A percentile compares a stretch with the other conserved stretches of the same genome.
phyloP scores from a whole-genome alignment of 2,797 vertebrate species.

The Ispidina lecontei region DNA sequence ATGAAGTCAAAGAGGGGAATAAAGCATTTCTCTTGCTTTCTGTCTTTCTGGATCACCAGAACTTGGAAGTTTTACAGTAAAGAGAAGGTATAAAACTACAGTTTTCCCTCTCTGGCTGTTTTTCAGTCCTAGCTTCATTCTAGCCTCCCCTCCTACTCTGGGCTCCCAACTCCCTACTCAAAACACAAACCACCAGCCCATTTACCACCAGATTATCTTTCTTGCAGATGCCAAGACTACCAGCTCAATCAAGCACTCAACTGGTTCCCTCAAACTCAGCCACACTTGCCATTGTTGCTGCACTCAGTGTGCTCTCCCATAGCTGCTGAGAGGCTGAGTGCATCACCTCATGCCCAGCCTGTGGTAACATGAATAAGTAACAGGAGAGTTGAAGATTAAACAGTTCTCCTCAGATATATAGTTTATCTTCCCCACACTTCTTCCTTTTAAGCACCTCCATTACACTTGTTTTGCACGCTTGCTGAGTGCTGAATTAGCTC shows the following conservation, averaged over 20 bases:
- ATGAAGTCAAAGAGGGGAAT: neutral
- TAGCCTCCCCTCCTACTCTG: neutral
- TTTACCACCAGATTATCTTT: neutral
- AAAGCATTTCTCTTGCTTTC: neutral
- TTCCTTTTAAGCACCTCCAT: neutral
- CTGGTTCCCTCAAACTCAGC: neutral
- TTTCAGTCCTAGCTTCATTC: neutral
- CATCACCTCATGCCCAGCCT: neutral
- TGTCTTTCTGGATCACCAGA: neutral
- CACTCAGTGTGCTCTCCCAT: fast-evolving
- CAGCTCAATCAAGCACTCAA: neutral
- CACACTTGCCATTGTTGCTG: neutral
- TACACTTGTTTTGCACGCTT: neutral
- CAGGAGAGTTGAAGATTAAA: neutral
- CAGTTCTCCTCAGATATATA: neutral
- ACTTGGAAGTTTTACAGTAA: neutral
- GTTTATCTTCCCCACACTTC: neutral
- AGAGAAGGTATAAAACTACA: neutral
- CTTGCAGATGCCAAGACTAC: neutral
- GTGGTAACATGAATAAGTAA: neutral
- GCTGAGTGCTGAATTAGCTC: neutral
- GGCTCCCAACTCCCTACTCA: neutral
- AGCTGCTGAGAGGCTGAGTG: neutral
- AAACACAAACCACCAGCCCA: neutral
- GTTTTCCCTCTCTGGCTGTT: neutral